Evolutionary conservation across 2,113 vertebrate genomes (phyloP), one percentile per base, ranked within the genome.

Genomic region (Glaucidium brasilianum): DNA sequence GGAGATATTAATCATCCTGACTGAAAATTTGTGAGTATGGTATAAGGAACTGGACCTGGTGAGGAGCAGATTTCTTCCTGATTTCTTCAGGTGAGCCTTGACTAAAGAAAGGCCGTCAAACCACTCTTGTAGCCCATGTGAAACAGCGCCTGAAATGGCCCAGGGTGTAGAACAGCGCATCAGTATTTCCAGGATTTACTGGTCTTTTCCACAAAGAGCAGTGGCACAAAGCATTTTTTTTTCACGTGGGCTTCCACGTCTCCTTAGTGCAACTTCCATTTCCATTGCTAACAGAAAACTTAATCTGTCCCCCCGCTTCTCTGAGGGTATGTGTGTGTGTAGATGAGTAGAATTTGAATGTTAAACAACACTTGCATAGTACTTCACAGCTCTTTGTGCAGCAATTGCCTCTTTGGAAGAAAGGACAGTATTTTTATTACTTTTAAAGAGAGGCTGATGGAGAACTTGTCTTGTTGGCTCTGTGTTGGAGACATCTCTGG

Each of bases 111-210:
- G 39, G 21, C 30, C 3, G 3, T 15, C 12, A 82, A 82, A 29
- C 14, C 5, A 3, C 32, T 49, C 67, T 45, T 0, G 0, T 9
- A 66, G 30, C 8, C 39, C 41, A 12, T 9, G 15, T 37, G 55
- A 84, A 91, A 43, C 29, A 37, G 19, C 9, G 9, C 34, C 53
- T 56, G 43, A 66, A 79, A n/a, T 43, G 43, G 26, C 12, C 43
- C n/a, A 74, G 69, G 43, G 32, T 47, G 37, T 43, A 72, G 59
- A 75, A 32, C 2, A 67, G 8, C 23, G 25, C 39, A 60, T 8
- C 49, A 59, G 21, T 18, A 25, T 43, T 85, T 59, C 39, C 43
- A 81, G 47, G 10, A 56, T 68, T 93, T 75, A 37, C 25, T 62
- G 29, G 18, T 18, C 11, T 17, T 67, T 47, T 77, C 43, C 39